These are phyloP conservation scores for Doryteuthis pealeii DNA, from an alignment of 1,140 invertebrate genomes.

Conservation along the genomic window DNA sequence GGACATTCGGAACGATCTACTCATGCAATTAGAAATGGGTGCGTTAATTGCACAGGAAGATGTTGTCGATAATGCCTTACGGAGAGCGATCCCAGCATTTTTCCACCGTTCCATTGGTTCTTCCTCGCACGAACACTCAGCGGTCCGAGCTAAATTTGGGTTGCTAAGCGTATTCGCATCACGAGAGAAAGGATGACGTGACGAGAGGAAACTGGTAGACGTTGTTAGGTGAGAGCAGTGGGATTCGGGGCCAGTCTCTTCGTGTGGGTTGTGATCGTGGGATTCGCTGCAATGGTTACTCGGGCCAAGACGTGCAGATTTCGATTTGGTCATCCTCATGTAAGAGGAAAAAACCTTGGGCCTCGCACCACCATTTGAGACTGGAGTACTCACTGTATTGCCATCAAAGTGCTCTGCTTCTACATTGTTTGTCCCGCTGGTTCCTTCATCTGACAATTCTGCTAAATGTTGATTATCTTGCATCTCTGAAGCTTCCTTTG, in stretches of 20 bases:
- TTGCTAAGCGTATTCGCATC: not conserved
- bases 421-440: too few species aligned
- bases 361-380: not conserved
- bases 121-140: not conserved
- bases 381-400: not conserved
- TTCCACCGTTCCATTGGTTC: constrained; percentile 8
- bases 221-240: not conserved
- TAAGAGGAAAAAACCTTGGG: constrained; percentile 1
- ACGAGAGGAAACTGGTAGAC: not conserved
- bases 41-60: not conserved
- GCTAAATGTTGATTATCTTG: too few species aligned
- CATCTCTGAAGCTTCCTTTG: too few species aligned
- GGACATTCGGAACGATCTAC: not conserved
- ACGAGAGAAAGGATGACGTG: not conserved
- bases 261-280: not conserved
- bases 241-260: not conserved
- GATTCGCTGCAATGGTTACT: not conserved
- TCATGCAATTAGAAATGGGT: not conserved
- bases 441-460: too few species aligned
- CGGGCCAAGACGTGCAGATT: not conserved
- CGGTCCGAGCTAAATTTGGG: not conserved
- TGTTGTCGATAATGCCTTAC: not conserved
- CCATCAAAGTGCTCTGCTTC: not conserved
- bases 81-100: not conserved
- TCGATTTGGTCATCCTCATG: not conserved